Percentiles rank a stretch among this genome's conserved stretches.
These are phyloP conservation scores for Enteromius argenteus DNA, from an alignment of 2,797 vertebrate genomes.

Conservation along the genomic window DNA sequence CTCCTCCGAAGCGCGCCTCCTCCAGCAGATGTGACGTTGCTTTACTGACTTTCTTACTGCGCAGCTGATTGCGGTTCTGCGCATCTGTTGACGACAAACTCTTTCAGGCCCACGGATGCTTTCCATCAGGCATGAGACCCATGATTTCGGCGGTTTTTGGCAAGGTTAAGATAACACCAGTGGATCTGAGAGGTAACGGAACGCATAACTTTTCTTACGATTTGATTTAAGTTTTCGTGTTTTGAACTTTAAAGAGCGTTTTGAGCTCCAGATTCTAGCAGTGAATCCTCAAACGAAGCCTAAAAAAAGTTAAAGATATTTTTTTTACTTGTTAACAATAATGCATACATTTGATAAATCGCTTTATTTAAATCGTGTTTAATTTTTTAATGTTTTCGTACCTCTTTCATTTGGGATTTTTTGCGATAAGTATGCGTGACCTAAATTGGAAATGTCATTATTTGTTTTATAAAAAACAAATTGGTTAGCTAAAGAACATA, in stretches of 20 bases:
- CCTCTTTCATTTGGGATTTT: not conserved
- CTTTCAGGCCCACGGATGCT: constrained; percentile 4
- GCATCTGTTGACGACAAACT: constrained; percentile 8
- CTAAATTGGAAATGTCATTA: not conserved
- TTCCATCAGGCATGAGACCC: constrained; percentile 1
- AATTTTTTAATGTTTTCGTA: not conserved
- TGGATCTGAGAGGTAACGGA: constrained; percentile 27
- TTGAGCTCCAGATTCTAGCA: not conserved
- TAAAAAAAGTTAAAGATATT: not conserved
- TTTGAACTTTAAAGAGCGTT: not conserved
- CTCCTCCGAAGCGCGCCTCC: not conserved
- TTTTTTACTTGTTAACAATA: not conserved
- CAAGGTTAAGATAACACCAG: constrained; percentile 3
- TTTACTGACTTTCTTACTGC: not conserved
- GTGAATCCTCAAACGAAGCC: not conserved
- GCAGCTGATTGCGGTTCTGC: constrained; percentile 32
- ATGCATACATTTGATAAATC: no score
- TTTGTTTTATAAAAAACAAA: not conserved
- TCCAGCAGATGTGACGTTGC: constrained; percentile 39
- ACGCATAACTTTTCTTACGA: no score
- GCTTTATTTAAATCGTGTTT: not conserved
- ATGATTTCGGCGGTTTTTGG: not conserved
- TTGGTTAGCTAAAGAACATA: not conserved
- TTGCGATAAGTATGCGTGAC: not conserved
- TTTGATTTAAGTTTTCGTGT: not conserved